These are phyloP conservation scores for Crocallis elinguaria DNA, from an alignment of 2,888 invertebrate genomes.

Conservation along the genomic window DNA sequence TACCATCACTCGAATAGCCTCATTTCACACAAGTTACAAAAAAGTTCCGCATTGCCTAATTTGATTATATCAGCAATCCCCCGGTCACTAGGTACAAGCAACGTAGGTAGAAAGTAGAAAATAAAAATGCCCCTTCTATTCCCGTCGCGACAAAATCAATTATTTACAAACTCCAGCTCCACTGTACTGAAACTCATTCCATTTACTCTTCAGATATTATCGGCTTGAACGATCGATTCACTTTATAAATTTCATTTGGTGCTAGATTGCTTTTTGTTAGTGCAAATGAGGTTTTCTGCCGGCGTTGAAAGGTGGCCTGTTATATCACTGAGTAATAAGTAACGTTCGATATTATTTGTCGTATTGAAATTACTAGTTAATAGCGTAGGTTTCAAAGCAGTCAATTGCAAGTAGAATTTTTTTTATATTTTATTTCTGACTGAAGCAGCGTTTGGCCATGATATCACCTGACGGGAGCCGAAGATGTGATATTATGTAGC, in stretches of 20 bases:
- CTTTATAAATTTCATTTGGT: slow-evolving; percentile 42
- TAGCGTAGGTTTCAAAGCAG: no score
- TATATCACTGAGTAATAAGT: background rate
- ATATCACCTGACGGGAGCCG: no score
- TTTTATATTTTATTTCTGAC: no score
- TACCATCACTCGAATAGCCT: no score
- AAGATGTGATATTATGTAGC: no score
- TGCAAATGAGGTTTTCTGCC: slow-evolving; percentile 7
- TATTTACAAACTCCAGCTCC: slow-evolving; percentile 33
- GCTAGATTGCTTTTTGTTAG: slow-evolving; percentile 29
- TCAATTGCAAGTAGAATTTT: no score
- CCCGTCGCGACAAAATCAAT: slow-evolving; percentile 33
- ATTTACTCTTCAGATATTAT: slow-evolving; percentile 45
- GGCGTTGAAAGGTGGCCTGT: background rate
- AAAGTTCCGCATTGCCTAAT: slow-evolving; percentile 4
- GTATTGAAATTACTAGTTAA: background rate
- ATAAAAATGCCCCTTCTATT: slow-evolving; percentile 28
- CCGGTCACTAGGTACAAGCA: slow-evolving; percentile 15
- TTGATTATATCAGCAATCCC: slow-evolving; percentile 1
- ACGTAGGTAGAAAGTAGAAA: no score
- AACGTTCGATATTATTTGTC: background rate
- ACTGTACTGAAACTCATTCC: slow-evolving; percentile 48
- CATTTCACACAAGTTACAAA: no score
- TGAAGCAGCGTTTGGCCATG: no score
- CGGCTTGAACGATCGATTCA: slow-evolving; percentile 39